Evolutionary conservation across 2,888 invertebrate genomes (phyloP).

Genomic region (Oeneis ivallda): DNA sequence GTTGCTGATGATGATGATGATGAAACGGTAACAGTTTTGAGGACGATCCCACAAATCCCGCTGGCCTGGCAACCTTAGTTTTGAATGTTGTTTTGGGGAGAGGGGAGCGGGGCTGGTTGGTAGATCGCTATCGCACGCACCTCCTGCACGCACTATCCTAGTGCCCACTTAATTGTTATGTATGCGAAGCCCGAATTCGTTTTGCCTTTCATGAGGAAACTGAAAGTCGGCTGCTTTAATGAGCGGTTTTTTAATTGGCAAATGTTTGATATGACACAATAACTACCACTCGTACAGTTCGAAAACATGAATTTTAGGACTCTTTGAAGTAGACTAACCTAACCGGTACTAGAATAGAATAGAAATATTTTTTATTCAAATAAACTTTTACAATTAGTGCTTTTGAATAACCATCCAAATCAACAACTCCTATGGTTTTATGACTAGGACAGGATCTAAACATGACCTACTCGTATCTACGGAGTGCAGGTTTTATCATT

Average conservation of each 20-base stretch:
- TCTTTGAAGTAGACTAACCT: no score
- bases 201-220: conserved; percentile 30
- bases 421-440: no score
- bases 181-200: conserved; percentile 48
- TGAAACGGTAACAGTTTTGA: background rate
- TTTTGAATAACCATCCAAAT: no score
- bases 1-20: background rate
- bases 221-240: conserved; percentile 27
- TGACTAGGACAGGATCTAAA: no score
- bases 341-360: no score
- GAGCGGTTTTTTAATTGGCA: conserved; percentile 22
- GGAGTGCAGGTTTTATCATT: no score
- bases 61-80: conserved; percentile 40
- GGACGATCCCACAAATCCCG: conserved; percentile 7
- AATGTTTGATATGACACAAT: conserved; percentile 9
- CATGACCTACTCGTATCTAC: no score
- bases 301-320: background rate
- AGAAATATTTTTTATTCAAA: no score
- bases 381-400: no score
- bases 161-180: conserved; percentile 78
- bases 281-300: background rate
- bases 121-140: conserved; percentile 81
- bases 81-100: conserved; percentile 74
- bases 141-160: conserved; percentile 80
- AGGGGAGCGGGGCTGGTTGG: conserved; percentile 54